Percentiles rank a stretch among this genome's conserved stretches.
Conservation (phyloP, 2,888 invertebrate genomes). For the Diaprepes abbreviatus region DNA sequence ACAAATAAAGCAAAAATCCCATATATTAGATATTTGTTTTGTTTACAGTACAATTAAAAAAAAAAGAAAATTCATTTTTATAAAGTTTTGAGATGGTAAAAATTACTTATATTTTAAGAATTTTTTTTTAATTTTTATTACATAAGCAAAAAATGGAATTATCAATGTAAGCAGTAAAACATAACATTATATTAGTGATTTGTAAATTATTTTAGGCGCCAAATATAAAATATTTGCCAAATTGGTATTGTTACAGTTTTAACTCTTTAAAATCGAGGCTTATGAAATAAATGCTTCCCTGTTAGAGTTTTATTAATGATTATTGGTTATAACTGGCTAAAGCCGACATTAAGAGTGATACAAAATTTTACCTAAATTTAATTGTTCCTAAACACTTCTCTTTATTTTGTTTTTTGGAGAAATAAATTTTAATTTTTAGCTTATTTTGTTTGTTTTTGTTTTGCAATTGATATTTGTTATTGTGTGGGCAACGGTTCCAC, state of each 20-base stretch:
- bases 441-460: constrained; percentile 2
- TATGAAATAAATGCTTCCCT: background rate
- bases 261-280: background rate
- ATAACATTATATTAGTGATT: background rate
- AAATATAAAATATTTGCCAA: constrained; percentile 13
- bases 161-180: background rate
- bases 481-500: too few species aligned
- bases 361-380: constrained; percentile 13
- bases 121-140: background rate
- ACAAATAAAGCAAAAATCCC: too few species aligned
- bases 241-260: background rate
- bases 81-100: too few species aligned
- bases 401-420: constrained; percentile 4
- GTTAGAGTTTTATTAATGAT: background rate
- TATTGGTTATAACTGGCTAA: constrained; percentile 8
- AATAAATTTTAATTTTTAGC: constrained; percentile 17
- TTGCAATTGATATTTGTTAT: background rate
- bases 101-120: too few species aligned
- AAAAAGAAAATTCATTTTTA: too few species aligned
- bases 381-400: constrained; percentile 24
- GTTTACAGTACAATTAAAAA: too few species aligned
- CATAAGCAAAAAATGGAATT: constrained; percentile 1
- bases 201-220: background rate
- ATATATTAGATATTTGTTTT: too few species aligned
- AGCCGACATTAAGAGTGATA: constrained; percentile 1